Base-by-base conservation (phyloP, 2,888 invertebrate genomes). In the Trichogramma evanescens region DNA sequence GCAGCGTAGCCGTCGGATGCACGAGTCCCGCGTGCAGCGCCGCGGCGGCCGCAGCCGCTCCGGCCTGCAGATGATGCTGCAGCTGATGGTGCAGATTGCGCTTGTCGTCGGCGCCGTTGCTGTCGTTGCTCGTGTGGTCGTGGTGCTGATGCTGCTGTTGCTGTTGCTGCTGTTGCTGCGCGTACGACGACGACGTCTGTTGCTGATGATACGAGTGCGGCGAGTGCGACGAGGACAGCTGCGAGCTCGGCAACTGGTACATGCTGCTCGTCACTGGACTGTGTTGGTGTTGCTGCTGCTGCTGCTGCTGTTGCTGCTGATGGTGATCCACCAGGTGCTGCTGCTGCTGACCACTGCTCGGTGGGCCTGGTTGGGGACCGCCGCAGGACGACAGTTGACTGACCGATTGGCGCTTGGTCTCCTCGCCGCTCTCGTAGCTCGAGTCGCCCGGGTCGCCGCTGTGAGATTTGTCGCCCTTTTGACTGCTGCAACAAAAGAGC, bases 391-490 rank as follows among this genome's bases (percentile, higher is more conserved):
- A 26, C 26, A 26, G 26, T 54, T 71, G 71, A 9, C 67, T 63
- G 4, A 71, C 67, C 4, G 71, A 69, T 39, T 71, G 71, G 45
- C 74, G 69, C 61, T 75, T 76, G 10, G 71, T 69, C 49, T 78
- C 77, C 62, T 77, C 77, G 10, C 77, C 77, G 62, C 76, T 76
- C 54, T 78, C 77, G 69, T 77, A 75, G 63, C 77, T 76, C 48
- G 77, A 72, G 49, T 78, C 77, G 0, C 72, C 74, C 6, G 75
- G 58, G 9, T 71, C 73, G 3, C 71, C 70, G 39, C 71, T 71
- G 61, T 74, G 74, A 42, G 71, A 68, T 62, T 77, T 77, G 54
- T 76, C 77, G 59, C 77, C 75, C 52, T 76, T 72, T 49, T 76
- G 77, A 8, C 74, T 75, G 56, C 77, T 78, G 70, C 0, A 69